A percentile compares a stretch with the other conserved stretches of the same genome.
Evolutionary conservation across 2,113 vertebrate species (phyloP).

Genomic region (Cyrtonyx montezumae): DNA sequence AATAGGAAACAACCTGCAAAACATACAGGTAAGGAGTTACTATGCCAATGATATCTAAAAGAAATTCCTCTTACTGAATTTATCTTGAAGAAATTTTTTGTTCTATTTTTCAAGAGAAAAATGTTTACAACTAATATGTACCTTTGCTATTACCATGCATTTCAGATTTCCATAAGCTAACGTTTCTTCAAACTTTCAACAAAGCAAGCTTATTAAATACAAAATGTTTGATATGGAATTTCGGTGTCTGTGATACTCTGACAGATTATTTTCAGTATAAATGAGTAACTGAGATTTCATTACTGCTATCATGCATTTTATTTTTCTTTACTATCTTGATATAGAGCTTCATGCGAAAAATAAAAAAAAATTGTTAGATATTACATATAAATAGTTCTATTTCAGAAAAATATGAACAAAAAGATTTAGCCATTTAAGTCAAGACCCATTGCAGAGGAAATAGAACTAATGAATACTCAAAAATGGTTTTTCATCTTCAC

Average conservation of each 20-base stretch:
- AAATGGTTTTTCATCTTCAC: neutral
- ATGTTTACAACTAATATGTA: neutral
- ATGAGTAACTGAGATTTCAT: constrained; percentile 7
- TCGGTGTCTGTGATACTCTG: neutral
- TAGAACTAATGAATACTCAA: neutral
- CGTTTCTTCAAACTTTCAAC: constrained; percentile 1
- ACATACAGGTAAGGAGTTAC: neutral
- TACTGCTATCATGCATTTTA: neutral
- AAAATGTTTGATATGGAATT: neutral
- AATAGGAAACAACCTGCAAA: neutral
- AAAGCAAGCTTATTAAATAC: neutral
- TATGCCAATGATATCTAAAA: neutral
- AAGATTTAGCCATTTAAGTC: neutral
- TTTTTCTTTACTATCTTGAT: neutral
- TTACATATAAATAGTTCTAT: neutral
- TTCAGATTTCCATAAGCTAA: neutral
- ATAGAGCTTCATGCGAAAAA: neutral
- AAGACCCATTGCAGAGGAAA: neutral
- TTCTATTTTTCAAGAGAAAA: neutral
- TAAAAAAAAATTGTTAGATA: neutral
- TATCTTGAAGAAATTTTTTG: neutral
- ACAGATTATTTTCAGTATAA: neutral
- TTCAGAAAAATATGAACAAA: neutral
- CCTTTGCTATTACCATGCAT: neutral
- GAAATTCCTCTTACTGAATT: neutral